Evolutionary conservation across 2,113 vertebrate species (phyloP).

Genomic region (Cepphus grylle): DNA sequence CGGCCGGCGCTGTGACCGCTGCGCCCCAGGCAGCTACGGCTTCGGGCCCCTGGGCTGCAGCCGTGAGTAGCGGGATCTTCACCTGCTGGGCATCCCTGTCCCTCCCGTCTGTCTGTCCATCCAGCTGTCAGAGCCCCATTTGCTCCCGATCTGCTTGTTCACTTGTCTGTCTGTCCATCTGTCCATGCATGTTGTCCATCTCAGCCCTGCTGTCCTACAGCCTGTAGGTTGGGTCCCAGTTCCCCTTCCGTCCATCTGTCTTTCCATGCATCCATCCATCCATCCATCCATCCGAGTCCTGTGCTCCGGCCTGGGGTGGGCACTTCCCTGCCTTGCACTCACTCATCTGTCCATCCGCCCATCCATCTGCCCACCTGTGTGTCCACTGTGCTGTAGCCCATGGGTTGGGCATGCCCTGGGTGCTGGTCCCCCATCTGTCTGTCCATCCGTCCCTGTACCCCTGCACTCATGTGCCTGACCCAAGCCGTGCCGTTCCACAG

Average conservation of each 20-base stretch:
- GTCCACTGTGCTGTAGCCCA: fast-evolving
- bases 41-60: constrained; percentile 82
- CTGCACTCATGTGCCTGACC: not conserved
- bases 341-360: fast-evolving
- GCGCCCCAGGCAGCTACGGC: constrained; percentile 78
- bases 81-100: not conserved
- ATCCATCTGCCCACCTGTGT: fast-evolving
- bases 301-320: not conserved
- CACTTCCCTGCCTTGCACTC: not conserved
- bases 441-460: not conserved
- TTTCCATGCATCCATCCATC: not conserved
- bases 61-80: constrained; percentile 68
- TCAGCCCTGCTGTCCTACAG: not conserved
- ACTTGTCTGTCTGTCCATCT: not conserved
- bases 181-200: fast-evolving
- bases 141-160: fast-evolving
- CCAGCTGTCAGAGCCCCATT: not conserved
- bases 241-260: not conserved
- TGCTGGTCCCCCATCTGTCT: not conserved
- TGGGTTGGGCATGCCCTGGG: not conserved
- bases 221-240: not conserved
- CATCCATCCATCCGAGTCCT: not conserved
- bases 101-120: not conserved
- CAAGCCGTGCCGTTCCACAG: constrained; percentile 13
- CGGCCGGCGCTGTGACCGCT: constrained; percentile 79